A percentile compares a stretch with the other conserved stretches of the same genome.
These are phyloP conservation scores for Drosophila vallismaia DNA, from an alignment of 2,888 invertebrate species.

Conservation along the genomic window DNA sequence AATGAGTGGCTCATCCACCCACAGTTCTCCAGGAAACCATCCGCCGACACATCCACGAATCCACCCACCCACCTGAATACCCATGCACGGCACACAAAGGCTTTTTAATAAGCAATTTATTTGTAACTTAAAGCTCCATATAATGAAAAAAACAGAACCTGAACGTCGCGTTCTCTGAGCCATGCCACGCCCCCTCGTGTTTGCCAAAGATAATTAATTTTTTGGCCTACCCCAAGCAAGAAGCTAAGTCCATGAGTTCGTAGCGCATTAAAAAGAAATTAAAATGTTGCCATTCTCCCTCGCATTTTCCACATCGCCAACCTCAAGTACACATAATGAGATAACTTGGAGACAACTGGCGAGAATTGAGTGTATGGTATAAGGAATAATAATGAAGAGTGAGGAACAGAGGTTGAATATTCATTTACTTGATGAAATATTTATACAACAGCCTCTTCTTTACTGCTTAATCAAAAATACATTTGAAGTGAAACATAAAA, in stretches of 20 bases:
- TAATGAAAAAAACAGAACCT: constrained; percentile 66
- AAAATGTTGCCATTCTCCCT: constrained; percentile 56
- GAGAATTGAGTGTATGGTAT: constrained; percentile 22
- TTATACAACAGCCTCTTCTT: neutral
- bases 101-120: constrained; percentile 76
- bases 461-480: constrained; percentile 2
- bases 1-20: constrained; percentile 62
- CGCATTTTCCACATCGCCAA: constrained; percentile 34
- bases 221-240: constrained; percentile 50
- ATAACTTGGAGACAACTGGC: constrained; percentile 37
- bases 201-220: constrained; percentile 73
- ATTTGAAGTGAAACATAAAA: neutral
- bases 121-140: constrained; percentile 68
- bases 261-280: constrained; percentile 71
- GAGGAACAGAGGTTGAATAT: neutral
- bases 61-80: constrained; percentile 26
- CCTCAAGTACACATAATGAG: constrained; percentile 36
- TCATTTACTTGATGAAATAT: constrained; percentile 4
- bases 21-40: no score
- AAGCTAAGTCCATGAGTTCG: constrained; percentile 66
- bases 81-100: constrained; percentile 48
- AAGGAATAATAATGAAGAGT: constrained; percentile 14
- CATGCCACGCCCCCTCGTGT: constrained; percentile 55
- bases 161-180: constrained; percentile 31
- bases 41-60: no score